A percentile compares a stretch with the other conserved stretches of the same genome.
Evolutionary conservation across 1,140 invertebrate species (phyloP).

Genomic region (Conopomorpha cramerella): DNA sequence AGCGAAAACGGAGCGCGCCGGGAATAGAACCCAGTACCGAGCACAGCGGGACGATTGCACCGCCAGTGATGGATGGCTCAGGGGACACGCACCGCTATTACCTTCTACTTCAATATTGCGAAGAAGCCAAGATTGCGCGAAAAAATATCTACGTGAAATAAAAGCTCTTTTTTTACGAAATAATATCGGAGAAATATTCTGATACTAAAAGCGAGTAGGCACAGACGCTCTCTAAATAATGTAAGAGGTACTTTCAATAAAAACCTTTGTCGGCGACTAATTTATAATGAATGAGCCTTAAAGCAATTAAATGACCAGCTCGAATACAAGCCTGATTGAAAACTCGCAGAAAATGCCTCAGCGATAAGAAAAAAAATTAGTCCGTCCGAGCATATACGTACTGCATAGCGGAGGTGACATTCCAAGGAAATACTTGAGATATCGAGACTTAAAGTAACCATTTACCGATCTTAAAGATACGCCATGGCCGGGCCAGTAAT

Average conservation of each 20-base stretch:
- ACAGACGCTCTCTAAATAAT: too few species aligned
- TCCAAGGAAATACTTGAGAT: slow-evolving; percentile 47
- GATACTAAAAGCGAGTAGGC: too few species aligned
- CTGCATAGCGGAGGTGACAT: slow-evolving; percentile 46
- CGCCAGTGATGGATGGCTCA: slow-evolving; percentile 47
- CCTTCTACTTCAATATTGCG: slow-evolving; percentile 31
- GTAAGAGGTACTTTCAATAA: too few species aligned
- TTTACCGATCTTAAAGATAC: slow-evolving; percentile 57
- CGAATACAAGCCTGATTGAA: slow-evolving; percentile 33
- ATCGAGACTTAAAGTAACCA: slow-evolving; percentile 54
- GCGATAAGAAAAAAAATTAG: slow-evolving; percentile 59
- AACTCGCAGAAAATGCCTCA: slow-evolving; percentile 56
- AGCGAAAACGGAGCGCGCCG: slow-evolving; percentile 47
- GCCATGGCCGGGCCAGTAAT: slow-evolving; percentile 49
- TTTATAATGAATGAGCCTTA: slow-evolving; percentile 1
- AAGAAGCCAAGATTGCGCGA: slow-evolving; percentile 14
- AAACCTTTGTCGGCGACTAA: too few species aligned
- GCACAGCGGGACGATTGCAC: slow-evolving; percentile 54
- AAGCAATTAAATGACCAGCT: not conserved
- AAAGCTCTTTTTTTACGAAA: too few species aligned
- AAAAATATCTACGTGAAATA: slow-evolving; percentile 2
- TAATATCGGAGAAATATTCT: too few species aligned
- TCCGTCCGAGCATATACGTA: slow-evolving; percentile 41
- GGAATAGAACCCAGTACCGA: slow-evolving; percentile 28
- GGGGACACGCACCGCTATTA: slow-evolving; percentile 32